Evolutionary conservation across 2,888 invertebrate genomes (phyloP).

Genomic region (Xestia rhomboidea): DNA sequence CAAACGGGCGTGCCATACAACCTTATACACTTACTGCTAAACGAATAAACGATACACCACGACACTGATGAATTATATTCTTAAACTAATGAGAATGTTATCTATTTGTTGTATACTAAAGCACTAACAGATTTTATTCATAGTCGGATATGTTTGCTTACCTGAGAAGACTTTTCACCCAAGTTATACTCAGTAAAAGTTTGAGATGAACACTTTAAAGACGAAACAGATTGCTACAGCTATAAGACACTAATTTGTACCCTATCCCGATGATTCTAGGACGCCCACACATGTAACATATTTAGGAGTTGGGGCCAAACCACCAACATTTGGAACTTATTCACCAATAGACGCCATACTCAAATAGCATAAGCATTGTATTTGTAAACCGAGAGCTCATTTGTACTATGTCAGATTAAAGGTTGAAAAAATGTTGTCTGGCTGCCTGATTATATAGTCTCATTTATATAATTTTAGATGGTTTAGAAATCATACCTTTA

Average conservation of each 20-base stretch:
- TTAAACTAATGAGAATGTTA: slow-evolving; percentile 33
- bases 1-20: slow-evolving; percentile 63
- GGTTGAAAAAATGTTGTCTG: slow-evolving; percentile 24
- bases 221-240: slow-evolving; percentile 30
- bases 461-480: not conserved
- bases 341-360: slow-evolving; percentile 20
- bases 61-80: slow-evolving; percentile 42
- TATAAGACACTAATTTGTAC: slow-evolving; percentile 22
- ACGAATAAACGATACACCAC: slow-evolving; percentile 45
- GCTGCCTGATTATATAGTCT: not conserved
- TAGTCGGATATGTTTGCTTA: slow-evolving; percentile 55
- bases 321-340: slow-evolving; percentile 22
- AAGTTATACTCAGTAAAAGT: slow-evolving; percentile 7
- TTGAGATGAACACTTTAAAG: slow-evolving; percentile 17
- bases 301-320: slow-evolving; percentile 73
- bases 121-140: slow-evolving; percentile 20
- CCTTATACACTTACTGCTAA: slow-evolving; percentile 42
- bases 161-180: slow-evolving; percentile 41
- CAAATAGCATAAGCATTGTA: slow-evolving; percentile 32
- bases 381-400: slow-evolving; percentile 22
- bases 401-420: slow-evolving; percentile 24
- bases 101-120: slow-evolving; percentile 15
- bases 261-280: slow-evolving; percentile 46
- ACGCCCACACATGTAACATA: slow-evolving; percentile 57
- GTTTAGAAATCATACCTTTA: slow-evolving; percentile 1